phyloP scores from a whole-genome alignment of 2,113 vertebrate species.

The Mungos mungo region DNA sequence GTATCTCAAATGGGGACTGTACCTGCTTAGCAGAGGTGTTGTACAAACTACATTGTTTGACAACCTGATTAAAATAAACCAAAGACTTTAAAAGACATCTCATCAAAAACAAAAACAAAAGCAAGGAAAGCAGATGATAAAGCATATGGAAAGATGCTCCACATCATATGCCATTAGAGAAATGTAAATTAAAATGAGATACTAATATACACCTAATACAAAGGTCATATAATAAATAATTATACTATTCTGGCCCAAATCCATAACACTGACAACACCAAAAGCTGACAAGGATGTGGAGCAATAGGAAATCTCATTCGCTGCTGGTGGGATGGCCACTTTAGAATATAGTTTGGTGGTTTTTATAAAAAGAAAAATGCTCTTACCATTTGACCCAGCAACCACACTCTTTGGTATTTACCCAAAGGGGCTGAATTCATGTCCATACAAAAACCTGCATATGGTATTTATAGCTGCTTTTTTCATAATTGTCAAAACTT shows the following conservation, averaged over 20 bases:
- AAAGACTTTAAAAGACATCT: not conserved
- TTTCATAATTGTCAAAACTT: not conserved
- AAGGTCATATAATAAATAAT: too few relatives aligned
- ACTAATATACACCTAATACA: not conserved
- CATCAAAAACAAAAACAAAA: not conserved
- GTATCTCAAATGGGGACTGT: not conserved
- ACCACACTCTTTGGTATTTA: not conserved
- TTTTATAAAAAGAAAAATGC: not conserved
- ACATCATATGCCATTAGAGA: not conserved
- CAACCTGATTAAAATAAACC: not conserved
- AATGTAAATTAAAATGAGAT: not conserved
- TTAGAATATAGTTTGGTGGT: not conserved
- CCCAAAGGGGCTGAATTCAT: not conserved
- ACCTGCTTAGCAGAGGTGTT: not conserved
- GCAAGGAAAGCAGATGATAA: not conserved
- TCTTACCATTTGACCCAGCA: not conserved
- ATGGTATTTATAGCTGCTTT: not conserved
- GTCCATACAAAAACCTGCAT: not conserved
- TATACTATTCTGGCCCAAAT: not conserved
- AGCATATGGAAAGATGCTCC: not conserved
- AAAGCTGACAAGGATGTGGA: not conserved
- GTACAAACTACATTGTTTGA: not conserved
- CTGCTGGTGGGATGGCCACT: not conserved
- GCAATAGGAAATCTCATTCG: not conserved
- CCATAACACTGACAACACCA: not conserved